Evolutionary conservation across 2,888 invertebrate species (phyloP), one percentile per base, ranked within the genome.

Genomic region (Phengaris arion): DNA sequence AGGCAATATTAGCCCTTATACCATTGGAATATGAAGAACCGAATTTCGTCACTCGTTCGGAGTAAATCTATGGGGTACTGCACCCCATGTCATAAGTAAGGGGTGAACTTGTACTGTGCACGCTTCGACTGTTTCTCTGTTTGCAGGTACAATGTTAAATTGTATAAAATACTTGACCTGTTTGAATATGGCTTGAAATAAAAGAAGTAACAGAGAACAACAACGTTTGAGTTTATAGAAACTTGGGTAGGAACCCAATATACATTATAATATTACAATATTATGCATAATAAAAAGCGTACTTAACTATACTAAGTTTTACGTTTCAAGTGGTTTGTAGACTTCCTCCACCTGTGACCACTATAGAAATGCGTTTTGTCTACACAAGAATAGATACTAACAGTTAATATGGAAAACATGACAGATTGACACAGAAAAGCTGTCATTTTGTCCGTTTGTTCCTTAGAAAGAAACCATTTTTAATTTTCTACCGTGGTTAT

Each of bases 21-120:
- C 54, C 68, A 10, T 69, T 74, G 55, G 7, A 57, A 77, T 78
- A 79, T 55, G 69, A 64, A 9, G 64, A 52, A 81, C 76, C 78
- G 77, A 82, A 82, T 82, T 82, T 81, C 78, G 81, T 77, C 68
- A 79, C 79, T 79, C 77, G 78, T 81, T 81, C 10, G 12, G 70
- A n/a, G 72, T 54, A 54, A 35, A 12, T 10, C 35, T 52, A 70
- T 70, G 51, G 70, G 48, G 48, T 70, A 51, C 10, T 10, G 51
- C 15, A 64, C 64, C 64, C 64, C 35, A 64, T 64, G 1, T 10
- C 2, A 48, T 12, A 54, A 54, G 5, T 6, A n/a, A 64, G 64
- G 35, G 64, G 13, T 45, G 35, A 12, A 6, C 9, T 48, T 12
- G 72, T 72, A 13, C 13, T 10, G 10, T 45, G 35, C 35, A 64